A percentile compares a stretch with the other conserved stretches of the same genome.
phyloP scores from a whole-genome alignment of 2,888 invertebrate genomes.

The Agriopis leucophaearia region DNA sequence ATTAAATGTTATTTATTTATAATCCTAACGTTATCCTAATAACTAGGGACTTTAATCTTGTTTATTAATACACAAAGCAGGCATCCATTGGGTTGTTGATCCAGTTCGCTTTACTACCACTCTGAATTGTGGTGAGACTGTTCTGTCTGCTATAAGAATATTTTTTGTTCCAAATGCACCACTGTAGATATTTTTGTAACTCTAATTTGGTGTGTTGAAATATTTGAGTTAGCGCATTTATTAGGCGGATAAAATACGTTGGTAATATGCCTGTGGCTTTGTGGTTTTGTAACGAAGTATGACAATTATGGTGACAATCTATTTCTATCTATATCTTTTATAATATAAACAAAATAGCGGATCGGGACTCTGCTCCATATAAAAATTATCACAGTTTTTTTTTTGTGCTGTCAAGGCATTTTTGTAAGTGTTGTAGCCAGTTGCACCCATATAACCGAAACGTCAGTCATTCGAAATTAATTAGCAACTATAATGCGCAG shows the following conservation, averaged over 20 bases:
- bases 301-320: background rate
- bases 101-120: constrained; percentile 26
- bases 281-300: background rate
- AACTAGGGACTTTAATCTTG: background rate
- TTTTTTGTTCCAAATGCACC: constrained; percentile 30
- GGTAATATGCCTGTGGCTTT: background rate
- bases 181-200: background rate
- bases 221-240: constrained; percentile 11
- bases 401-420: too few species aligned
- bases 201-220: constrained; percentile 13
- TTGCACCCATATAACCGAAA: too few species aligned
- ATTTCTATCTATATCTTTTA: too few species aligned
- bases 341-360: too few species aligned
- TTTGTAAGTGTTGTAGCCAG: too few species aligned
- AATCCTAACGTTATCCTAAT: background rate
- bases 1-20: background rate
- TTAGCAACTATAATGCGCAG: too few species aligned
- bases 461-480: too few species aligned
- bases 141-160: constrained; percentile 36
- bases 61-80: constrained; percentile 33
- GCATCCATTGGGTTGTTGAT: constrained; percentile 28
- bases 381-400: too few species aligned
- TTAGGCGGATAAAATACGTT: background rate
- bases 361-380: too few species aligned
- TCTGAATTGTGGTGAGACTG: constrained; percentile 10